Percentiles rank a stretch among this genome's conserved stretches.
Evolutionary conservation across 2,797 vertebrate genomes (phyloP).

Genomic region (Monodelphis domestica): DNA sequence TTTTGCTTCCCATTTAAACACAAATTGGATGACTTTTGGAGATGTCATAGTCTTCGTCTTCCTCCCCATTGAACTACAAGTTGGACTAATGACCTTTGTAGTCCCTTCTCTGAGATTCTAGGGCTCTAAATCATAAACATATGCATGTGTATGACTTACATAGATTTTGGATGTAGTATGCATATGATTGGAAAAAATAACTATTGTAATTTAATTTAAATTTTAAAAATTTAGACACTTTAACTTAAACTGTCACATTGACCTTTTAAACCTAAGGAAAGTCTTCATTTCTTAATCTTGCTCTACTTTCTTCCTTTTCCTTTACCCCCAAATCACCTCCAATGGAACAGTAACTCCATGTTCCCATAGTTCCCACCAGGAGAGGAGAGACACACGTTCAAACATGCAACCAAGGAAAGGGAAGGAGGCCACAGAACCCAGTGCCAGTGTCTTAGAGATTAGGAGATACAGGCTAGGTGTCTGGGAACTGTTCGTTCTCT

Average conservation of each 20-base stretch:
- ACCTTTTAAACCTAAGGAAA: not conserved
- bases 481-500: constrained; percentile 44
- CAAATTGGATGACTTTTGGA: not conserved
- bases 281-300: constrained; percentile 33
- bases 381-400: not conserved
- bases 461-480: not conserved
- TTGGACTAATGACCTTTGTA: not conserved
- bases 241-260: not conserved
- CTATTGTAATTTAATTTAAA: not conserved
- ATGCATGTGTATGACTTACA: not conserved
- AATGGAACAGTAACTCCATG: not conserved
- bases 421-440: not conserved
- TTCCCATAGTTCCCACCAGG: too few species aligned
- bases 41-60: not conserved
- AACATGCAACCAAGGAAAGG: not conserved
- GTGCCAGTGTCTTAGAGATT: not conserved
- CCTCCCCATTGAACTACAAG: not conserved
- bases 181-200: not conserved
- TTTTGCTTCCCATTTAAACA: not conserved
- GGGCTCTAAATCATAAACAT: not conserved
- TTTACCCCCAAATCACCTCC: not conserved
- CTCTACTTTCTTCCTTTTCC: constrained; percentile 8
- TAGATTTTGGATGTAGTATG: constrained; percentile 16
- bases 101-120: not conserved
- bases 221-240: too few species aligned